Percentiles rank a stretch among this genome's conserved stretches.
Conservation (phyloP, 2,888 invertebrate genomes). For the Plebejus anna region DNA sequence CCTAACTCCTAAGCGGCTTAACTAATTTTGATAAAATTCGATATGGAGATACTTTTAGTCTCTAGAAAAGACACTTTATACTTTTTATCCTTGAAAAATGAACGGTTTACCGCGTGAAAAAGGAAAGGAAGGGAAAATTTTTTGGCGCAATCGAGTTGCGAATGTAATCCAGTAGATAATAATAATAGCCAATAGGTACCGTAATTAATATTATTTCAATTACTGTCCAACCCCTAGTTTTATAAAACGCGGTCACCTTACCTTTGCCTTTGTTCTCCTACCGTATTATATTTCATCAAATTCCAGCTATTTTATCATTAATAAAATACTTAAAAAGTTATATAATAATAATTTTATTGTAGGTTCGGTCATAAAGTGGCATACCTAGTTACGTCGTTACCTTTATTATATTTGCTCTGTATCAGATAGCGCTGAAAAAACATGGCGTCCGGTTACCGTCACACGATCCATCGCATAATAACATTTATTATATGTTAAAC, state of each 20-base stretch:
- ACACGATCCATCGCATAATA: conserved; percentile 37
- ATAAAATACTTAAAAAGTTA: background rate
- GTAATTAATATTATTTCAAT: background rate
- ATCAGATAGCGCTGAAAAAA: conserved; percentile 50
- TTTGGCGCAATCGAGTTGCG: too few relatives aligned
- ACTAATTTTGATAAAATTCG: too few relatives aligned
- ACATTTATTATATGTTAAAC: conserved; percentile 32
- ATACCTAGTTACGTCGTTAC: conserved; percentile 41
- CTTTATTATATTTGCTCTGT: conserved; percentile 50
- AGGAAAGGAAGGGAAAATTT: too few relatives aligned
- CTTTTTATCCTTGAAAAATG: too few relatives aligned
- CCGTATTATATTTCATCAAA: background rate
- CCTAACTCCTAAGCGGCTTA: too few relatives aligned
- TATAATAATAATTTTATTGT: background rate
- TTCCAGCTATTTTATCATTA: background rate
- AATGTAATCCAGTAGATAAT: too few relatives aligned
- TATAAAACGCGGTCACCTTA: background rate
- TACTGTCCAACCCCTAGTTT: background rate
- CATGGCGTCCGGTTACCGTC: conserved; percentile 46
- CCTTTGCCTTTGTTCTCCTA: too few relatives aligned
- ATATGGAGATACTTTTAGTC: too few relatives aligned
- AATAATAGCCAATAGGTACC: too few relatives aligned
- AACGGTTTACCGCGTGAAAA: too few relatives aligned
- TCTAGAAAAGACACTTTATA: too few relatives aligned
- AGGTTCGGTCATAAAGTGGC: conserved; percentile 30